Evolutionary conservation across 92 coral and sea anemone genomes (phyloP).

Genomic region (Nematostella vectensis): DNA sequence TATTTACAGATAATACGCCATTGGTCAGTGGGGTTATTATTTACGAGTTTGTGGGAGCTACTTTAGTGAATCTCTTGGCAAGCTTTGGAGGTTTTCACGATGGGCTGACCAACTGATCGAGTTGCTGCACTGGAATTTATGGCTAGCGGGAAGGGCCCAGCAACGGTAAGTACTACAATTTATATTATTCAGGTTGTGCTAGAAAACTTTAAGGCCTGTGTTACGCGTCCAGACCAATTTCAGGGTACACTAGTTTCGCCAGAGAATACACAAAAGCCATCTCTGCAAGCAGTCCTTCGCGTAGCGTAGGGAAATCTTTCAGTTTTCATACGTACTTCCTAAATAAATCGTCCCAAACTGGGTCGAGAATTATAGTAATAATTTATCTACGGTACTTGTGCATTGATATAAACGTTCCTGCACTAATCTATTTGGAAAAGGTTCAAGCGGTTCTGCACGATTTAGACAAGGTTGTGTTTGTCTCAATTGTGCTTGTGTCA

Average conservation of each 20-base stretch:
- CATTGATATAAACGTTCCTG: background rate
- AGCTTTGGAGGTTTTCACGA: background rate
- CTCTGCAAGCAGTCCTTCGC: conserved; percentile 21
- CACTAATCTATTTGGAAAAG: background rate
- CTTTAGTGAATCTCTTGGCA: background rate
- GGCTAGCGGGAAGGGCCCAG: conserved; percentile 52
- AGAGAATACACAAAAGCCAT: conserved; percentile 9
- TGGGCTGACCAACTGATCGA: conserved; percentile 35
- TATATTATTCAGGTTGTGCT: background rate
- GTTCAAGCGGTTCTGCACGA: background rate
- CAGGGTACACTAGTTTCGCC: conserved; percentile 28
- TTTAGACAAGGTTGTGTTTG: conserved; percentile 56
- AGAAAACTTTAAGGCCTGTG: background rate
- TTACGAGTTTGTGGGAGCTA: background rate
- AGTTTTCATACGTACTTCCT: background rate
- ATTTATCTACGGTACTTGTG: background rate
- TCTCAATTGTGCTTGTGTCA: conserved; percentile 40
- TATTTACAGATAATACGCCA: background rate
- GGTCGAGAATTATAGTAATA: background rate
- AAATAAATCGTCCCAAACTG: conserved; percentile 19
- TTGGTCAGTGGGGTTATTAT: background rate
- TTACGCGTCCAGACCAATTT: conserved; percentile 4
- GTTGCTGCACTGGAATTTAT: conserved; percentile 37
- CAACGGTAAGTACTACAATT: conserved; percentile 31
- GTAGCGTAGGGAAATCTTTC: conserved; percentile 21